A percentile compares a stretch with the other conserved stretches of the same genome.
These are phyloP conservation scores for Heterodera carotae DNA, from an alignment of 1,140 invertebrate genomes.

Conservation along the genomic window DNA sequence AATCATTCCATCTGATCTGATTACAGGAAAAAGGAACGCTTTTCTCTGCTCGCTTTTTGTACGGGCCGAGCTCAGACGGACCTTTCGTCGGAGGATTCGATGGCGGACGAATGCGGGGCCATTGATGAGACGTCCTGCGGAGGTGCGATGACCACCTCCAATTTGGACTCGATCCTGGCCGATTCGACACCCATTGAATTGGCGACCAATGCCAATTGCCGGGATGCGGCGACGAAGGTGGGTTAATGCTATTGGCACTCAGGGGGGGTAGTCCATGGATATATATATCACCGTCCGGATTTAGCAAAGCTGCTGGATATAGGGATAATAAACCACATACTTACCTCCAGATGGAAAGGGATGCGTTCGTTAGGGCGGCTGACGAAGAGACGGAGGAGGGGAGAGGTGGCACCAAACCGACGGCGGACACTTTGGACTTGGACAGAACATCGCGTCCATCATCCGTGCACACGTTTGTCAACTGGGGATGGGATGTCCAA, in stretches of 20 bases:
- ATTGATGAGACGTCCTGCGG: constrained; percentile 17
- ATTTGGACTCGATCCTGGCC: constrained; percentile 30
- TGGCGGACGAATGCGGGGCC: neutral
- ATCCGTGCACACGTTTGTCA: constrained; percentile 26
- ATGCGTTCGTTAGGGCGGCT: constrained; percentile 10
- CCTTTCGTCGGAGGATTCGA: constrained; percentile 25
- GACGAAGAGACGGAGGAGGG: neutral
- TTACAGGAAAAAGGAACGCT: constrained; percentile 29
- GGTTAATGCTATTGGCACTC: too few species aligned
- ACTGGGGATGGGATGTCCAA: neutral
- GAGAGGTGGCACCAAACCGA: constrained; percentile 1
- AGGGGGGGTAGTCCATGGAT: too few species aligned
- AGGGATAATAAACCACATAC: constrained; percentile 1
- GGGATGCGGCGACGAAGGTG: neutral
- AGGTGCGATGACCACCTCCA: constrained; percentile 21
- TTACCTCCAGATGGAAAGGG: constrained; percentile 10
- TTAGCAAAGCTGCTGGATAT: neutral
- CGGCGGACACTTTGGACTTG: neutral
- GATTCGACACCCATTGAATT: constrained; percentile 27
- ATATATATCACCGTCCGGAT: neutral
- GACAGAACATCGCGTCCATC: constrained; percentile 26
- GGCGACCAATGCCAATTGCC: neutral
- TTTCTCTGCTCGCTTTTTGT: constrained; percentile 24
- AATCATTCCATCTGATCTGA: neutral
- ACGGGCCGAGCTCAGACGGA: constrained; percentile 3